Conservation (phyloP, 1,140 invertebrate genomes). For the Dendrolimus kikuchii region DNA sequence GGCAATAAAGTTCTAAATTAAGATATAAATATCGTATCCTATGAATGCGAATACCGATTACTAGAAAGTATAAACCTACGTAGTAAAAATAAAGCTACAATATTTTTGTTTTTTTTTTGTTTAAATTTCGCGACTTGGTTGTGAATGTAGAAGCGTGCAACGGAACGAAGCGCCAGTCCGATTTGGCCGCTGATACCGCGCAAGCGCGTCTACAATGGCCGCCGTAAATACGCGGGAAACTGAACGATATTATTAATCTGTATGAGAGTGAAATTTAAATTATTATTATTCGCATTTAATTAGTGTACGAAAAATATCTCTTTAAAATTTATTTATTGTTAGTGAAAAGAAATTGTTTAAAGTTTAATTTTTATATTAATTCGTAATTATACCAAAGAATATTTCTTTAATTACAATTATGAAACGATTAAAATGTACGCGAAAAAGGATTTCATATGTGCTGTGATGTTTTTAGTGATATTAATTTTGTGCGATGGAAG, state of each 20-base stretch:
- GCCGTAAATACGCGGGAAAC: constrained; percentile 22
- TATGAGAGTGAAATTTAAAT: too few relatives aligned
- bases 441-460: constrained; percentile 24
- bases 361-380: neutral
- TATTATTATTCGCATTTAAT: too few relatives aligned
- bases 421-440: constrained; percentile 50
- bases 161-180: constrained; percentile 8
- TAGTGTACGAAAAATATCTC: too few relatives aligned
- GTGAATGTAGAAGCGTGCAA: constrained; percentile 2
- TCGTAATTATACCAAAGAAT: neutral
- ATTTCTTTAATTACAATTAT: constrained; percentile 37
- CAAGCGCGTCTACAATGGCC: constrained; percentile 23
- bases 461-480: constrained; percentile 33
- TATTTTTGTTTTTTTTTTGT: neutral
- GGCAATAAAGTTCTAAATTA: too few relatives aligned
- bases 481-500: constrained; percentile 31
- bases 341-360: constrained; percentile 3
- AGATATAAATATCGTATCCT: too few relatives aligned
- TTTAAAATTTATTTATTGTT: constrained; percentile 4
- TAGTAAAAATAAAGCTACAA: too few relatives aligned
- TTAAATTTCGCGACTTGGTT: constrained; percentile 4
- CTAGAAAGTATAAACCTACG: too few relatives aligned
- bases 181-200: constrained; percentile 13
- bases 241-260: neutral
- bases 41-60: too few relatives aligned